Evolutionary conservation across 1,140 invertebrate species (phyloP).

Genomic region (Drosophila prosaltans): DNA sequence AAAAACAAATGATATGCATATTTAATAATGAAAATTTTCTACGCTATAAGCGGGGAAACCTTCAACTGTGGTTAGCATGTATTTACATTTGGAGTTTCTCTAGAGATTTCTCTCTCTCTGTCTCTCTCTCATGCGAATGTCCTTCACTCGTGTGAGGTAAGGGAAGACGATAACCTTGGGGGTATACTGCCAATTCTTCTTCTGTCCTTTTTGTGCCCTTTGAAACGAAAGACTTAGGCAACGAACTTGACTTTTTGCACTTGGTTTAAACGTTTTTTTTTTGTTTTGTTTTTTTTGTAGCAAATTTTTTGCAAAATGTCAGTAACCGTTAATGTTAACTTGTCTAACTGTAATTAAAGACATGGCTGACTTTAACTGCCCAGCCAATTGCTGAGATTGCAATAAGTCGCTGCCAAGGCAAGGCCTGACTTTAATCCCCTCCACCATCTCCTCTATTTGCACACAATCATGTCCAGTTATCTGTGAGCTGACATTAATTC

Average conservation of each 20-base stretch:
- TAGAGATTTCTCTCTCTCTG: background rate
- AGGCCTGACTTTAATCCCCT: constrained; percentile 42
- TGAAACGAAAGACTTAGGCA: constrained; percentile 73
- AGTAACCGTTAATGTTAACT: constrained; percentile 50
- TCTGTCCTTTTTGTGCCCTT: constrained; percentile 1
- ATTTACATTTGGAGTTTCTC: constrained; percentile 14
- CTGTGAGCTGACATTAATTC: constrained; percentile 54
- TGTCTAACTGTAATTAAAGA: constrained; percentile 77
- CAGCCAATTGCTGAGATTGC: constrained; percentile 6
- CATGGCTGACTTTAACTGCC: constrained; percentile 10
- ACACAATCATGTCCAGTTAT: constrained; percentile 36
- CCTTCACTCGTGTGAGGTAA: constrained; percentile 32
- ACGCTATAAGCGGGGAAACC: constrained; percentile 21
- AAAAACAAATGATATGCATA: constrained; percentile 42
- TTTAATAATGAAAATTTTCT: constrained; percentile 16
- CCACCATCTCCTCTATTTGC: background rate
- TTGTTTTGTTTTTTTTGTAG: constrained; percentile 4
- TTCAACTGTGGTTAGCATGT: constrained; percentile 48
- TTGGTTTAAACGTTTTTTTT: constrained; percentile 13
- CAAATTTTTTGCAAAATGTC: constrained; percentile 61
- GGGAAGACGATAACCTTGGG: background rate
- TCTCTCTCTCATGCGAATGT: constrained; percentile 4
- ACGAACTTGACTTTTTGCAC: constrained; percentile 60
- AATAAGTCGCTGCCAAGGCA: constrained; percentile 64
- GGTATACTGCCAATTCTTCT: background rate